A percentile compares a stretch with the other conserved stretches of the same genome.
phyloP scores from a whole-genome alignment of 2,113 vertebrate species.

The Piprites chloris region DNA sequence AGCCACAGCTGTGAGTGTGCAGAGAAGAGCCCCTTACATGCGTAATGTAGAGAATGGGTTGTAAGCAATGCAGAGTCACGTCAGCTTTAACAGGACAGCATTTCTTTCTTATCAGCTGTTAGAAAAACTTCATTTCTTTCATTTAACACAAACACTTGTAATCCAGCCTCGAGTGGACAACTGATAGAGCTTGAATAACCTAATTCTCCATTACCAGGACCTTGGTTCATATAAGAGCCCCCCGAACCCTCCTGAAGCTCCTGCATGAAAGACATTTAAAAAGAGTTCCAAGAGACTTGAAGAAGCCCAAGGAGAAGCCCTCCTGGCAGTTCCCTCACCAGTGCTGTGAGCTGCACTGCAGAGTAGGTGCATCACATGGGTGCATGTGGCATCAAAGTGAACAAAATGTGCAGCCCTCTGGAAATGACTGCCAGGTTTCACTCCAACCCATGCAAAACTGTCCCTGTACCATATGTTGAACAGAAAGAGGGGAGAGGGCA shows the following conservation, averaged over 20 bases:
- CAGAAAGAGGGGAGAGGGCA: not conserved
- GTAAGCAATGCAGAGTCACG: not conserved
- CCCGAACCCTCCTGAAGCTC: not conserved
- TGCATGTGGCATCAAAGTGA: not conserved
- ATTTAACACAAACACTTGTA: not conserved
- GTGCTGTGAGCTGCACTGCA: rapidly evolving
- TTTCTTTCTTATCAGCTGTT: not conserved
- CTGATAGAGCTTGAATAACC: not conserved
- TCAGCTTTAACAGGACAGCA: not conserved
- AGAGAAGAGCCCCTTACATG: not conserved
- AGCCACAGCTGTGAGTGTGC: not conserved
- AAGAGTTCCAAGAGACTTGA: not conserved
- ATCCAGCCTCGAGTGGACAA: not conserved
- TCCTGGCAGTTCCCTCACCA: not conserved
- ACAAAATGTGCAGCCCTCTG: not conserved
- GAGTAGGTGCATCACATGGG: rapidly evolving
- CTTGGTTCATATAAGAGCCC: not conserved
- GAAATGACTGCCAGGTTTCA: not conserved
- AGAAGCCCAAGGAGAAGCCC: not conserved
- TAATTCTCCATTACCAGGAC: not conserved
- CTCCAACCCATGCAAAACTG: not conserved
- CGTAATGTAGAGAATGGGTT: not conserved
- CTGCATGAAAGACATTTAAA: not conserved
- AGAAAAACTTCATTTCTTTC: not conserved
- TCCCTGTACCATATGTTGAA: not conserved